These are phyloP conservation scores for Procavia capensis DNA, from an alignment of 2,113 vertebrate species.

Conservation along the genomic window DNA sequence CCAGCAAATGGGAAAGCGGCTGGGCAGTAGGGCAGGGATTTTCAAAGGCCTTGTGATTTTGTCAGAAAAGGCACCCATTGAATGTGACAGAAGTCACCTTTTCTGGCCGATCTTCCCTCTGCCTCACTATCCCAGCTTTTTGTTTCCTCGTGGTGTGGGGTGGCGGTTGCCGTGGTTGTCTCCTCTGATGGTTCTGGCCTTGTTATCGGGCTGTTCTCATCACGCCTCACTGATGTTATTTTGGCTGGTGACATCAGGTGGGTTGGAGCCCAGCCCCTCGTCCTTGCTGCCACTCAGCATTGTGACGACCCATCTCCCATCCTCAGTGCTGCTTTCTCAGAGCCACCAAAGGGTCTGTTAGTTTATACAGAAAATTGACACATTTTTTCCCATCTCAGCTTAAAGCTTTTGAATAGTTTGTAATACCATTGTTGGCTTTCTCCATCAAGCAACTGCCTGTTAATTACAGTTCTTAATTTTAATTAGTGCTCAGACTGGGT, in stretches of 20 bases:
- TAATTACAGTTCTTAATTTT: constrained; percentile 80
- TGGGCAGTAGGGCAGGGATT: constrained; percentile 38
- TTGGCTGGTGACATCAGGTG: constrained; percentile 74
- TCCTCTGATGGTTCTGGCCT: constrained; percentile 69
- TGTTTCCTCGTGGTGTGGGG: constrained; percentile 49
- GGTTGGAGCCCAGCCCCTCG: constrained; percentile 37
- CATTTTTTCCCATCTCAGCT: background rate
- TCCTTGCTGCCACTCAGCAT: constrained; percentile 31
- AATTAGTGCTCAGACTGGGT: constrained; percentile 72
- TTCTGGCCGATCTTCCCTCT: constrained; percentile 51
- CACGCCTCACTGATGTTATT: constrained; percentile 66
- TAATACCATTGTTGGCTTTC: constrained; percentile 29
- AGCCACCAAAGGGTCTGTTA: background rate
- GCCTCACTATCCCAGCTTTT: background rate
- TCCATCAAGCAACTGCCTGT: constrained; percentile 72
- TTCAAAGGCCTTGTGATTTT: constrained; percentile 69
- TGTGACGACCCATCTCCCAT: background rate
- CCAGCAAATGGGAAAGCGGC: constrained; percentile 47
- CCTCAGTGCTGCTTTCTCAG: background rate
- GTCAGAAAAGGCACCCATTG: background rate
- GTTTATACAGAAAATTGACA: constrained; percentile 19
- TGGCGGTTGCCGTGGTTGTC: constrained; percentile 32
- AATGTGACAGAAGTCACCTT: constrained; percentile 60
- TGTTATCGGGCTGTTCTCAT: constrained; percentile 63
- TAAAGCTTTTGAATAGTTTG: constrained; percentile 70